Evolutionary conservation across 53 echinoderm and acorn worm species (phyloP), one percentile per base, ranked within the genome.

Genomic region (Patiria pectinifera): DNA sequence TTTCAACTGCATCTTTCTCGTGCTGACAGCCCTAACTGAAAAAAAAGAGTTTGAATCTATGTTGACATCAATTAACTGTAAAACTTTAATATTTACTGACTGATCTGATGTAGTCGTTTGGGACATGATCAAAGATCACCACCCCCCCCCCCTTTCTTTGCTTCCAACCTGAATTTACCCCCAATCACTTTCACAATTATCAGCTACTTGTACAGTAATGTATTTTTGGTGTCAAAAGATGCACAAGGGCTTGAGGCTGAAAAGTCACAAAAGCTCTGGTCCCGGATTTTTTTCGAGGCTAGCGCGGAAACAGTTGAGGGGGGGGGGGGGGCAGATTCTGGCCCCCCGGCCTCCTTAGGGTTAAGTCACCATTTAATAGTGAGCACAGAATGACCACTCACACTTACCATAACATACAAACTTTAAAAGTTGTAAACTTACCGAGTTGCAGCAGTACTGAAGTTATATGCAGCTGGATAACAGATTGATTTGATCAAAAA

Each of bases 401-500:
- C 4, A 22, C 43, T 48, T 11, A 81, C 46, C n/a, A n/a, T n/a
- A n/a, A n/a, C n/a, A n/a, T n/a, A n/a, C 47, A 18, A 47, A 45
- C 47, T 81, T 14, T 8, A 47, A 43, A 72, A 23, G 19, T 5
- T n/a, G 72, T 45, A 81, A 81, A 13, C 22, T 48, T 46, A 82
- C 82, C 59, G 48, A 75, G 61, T 80, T 23, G 90, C 90, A 62
- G 23, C 61, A 19, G 80, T 89, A 15, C 5, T 75, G 62, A 89
- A 79, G 59, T 89, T 89, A 14, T 80, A 89, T 61, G 80, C 48
- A 60, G 78, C 79, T 60, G 90, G 90, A 45, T 89, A 89, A 60
- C 90, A 89, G 59, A 89, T 89, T 23, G 78, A 61, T 63, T 13
- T 80, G 15, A 80, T 62, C 78, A 89, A 60, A 45, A 49, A 80